A percentile compares a stretch with the other conserved stretches of the same genome.
phyloP scores from a whole-genome alignment of 2,797 vertebrate species.

The Glyptemys insculpta region DNA sequence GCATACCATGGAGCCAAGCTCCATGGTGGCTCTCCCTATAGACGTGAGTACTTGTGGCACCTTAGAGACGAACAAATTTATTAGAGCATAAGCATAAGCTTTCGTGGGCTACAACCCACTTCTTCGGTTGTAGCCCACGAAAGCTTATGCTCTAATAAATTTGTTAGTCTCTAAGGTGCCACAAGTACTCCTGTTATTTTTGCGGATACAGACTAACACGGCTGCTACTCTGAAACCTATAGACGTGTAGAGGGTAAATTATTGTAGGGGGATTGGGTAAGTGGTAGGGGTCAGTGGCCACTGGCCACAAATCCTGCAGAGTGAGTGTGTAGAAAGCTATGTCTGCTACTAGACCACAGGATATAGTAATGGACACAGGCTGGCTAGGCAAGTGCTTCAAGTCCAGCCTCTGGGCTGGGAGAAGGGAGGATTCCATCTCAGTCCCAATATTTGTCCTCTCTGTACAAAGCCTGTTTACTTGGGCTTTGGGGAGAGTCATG shows the following conservation, averaged over 20 bases:
- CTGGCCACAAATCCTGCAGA: background rate
- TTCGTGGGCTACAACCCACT: too few relatives aligned
- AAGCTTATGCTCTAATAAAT: too few relatives aligned
- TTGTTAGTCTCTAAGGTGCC: too few relatives aligned
- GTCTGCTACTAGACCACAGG: background rate
- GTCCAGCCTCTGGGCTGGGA: background rate
- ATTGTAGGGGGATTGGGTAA: background rate
- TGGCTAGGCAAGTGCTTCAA: background rate
- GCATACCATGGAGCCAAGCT: background rate
- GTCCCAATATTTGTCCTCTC: background rate
- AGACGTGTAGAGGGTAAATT: background rate
- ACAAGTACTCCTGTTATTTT: too few relatives aligned
- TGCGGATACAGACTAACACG: too few relatives aligned
- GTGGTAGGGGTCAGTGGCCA: background rate
- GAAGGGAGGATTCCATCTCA: background rate
- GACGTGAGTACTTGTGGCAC: too few relatives aligned
- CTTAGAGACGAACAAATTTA: too few relatives aligned
- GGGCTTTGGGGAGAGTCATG: background rate
- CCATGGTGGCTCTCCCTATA: background rate
- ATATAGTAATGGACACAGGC: background rate
- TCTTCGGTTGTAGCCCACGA: too few relatives aligned
- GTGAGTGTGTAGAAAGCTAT: background rate
- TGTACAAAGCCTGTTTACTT: background rate
- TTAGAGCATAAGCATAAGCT: too few relatives aligned
- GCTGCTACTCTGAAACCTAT: too few relatives aligned